Evolutionary conservation across 2,888 invertebrate genomes (phyloP).

Genomic region (Agapostemon virescens): DNA sequence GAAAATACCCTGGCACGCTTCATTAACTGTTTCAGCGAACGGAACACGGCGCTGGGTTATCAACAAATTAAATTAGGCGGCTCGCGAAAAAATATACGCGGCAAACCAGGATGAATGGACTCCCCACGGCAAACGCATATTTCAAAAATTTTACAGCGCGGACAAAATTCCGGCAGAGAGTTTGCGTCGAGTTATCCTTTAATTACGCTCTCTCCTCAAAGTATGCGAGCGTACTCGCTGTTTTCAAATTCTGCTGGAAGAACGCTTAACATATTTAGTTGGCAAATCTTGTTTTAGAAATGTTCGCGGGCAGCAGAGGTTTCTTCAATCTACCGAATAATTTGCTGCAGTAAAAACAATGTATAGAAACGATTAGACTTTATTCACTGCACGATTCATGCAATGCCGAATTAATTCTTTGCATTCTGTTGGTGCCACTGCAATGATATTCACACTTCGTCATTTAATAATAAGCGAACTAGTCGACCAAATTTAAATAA

Average conservation of each 20-base stretch:
- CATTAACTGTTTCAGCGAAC: not conserved
- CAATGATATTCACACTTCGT: not conserved
- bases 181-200: not conserved
- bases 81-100: not conserved
- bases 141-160: not conserved
- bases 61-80: conserved; percentile 6
- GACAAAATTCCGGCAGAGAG: not conserved
- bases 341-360: not conserved
- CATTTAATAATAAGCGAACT: too few relatives aligned
- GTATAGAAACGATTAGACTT: too few relatives aligned
- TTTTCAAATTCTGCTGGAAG: not conserved
- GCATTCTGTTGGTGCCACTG: not conserved
- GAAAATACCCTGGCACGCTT: not conserved
- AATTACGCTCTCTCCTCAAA: not conserved
- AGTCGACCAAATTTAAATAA: too few relatives aligned
- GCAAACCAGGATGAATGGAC: not conserved
- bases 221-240: not conserved
- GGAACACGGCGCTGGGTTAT: not conserved
- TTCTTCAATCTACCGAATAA: too few relatives aligned
- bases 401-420: not conserved
- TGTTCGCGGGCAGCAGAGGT: not conserved
- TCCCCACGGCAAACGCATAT: not conserved
- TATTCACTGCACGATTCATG: too few relatives aligned
- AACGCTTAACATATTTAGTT: not conserved
- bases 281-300: not conserved